Percentiles rank a stretch among this genome's conserved stretches.
These are phyloP conservation scores for Bubo blakistoni DNA, from an alignment of 2,113 vertebrate genomes.

Conservation along the genomic window DNA sequence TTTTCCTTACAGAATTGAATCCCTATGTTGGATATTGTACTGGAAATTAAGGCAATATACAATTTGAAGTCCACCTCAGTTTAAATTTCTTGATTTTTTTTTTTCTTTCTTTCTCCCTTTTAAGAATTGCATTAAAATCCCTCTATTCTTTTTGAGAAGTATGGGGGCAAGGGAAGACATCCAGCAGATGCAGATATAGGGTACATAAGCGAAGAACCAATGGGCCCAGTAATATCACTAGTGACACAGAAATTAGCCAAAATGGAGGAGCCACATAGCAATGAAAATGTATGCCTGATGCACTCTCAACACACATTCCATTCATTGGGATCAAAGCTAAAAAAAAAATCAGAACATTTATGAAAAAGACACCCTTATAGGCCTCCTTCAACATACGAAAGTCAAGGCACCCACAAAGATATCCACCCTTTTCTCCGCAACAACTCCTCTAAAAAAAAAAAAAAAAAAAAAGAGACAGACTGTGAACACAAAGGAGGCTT, in stretches of 20 bases:
- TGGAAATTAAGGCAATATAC: background rate
- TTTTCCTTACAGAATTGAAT: background rate
- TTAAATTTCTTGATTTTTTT: background rate
- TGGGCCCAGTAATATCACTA: background rate
- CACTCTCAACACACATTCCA: background rate
- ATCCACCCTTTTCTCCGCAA: background rate
- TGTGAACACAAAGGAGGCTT: constrained; percentile 43
- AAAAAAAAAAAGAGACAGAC: background rate
- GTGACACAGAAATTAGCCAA: background rate
- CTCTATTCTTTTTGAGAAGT: background rate
- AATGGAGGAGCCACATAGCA: background rate
- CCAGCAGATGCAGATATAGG: background rate
- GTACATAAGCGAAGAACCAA: background rate
- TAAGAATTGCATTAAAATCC: background rate
- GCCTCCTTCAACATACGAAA: constrained; percentile 20
- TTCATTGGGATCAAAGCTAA: background rate
- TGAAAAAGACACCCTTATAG: background rate
- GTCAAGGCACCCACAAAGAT: constrained; percentile 8
- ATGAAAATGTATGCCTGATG: background rate
- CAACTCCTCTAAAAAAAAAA: background rate
- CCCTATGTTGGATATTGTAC: background rate
- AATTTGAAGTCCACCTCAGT: background rate
- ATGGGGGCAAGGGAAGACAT: background rate
- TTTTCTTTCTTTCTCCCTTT: background rate
- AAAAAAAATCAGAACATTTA: background rate